Evolutionary conservation across 2,888 invertebrate species (phyloP), one percentile per base, ranked within the genome.

Genomic region (Acanthosoma haemorrhoidale): DNA sequence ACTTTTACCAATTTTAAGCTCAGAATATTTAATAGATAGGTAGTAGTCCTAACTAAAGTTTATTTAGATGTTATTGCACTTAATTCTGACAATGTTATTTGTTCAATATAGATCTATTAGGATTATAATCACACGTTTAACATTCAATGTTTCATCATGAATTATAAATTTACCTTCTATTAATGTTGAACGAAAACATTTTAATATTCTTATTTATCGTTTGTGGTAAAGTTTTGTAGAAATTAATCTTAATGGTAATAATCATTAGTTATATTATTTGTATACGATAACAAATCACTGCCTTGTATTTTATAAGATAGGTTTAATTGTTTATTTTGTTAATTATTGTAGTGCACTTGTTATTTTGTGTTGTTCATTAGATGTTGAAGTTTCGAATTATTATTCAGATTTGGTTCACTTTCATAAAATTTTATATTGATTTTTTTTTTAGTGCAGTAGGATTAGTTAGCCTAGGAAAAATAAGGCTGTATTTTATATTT

Each of bases 231-330:
- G 13, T 13, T 13, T 43, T 11, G 4, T n/a, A 51, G 25, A 51
- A n/a, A n/a, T n/a, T 25, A 25, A 51, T n/a, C 21, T 25, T 51
- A 25, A 51, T 51, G 51, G 25, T 51, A 13, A 51, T 25, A 25
- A n/a, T 51, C n/a, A 13, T 51, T 51, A 25, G 51, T 51, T 51
- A 51, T 51, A 51, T 51, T 51, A 25, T 51, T 51, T 51, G 51
- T 51, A 51, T 51, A 51, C 51, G 51, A 51, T 51, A n/a, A 51
- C 51, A 51, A 51, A 51, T 25, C 51, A 51, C 51, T 51, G 51
- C 51, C 51, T 25, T 25, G 51, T 51, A 51, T 51, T 51, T 25
- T 51, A 51, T 51, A 51, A 51, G 51, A 51, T 51, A 51, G 13
- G 25, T 51, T 51, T 51, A 51, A 51, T 51, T 51, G 21, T 51